phyloP scores from a whole-genome alignment of 2,888 invertebrate species.

The Ectemnius cavifrons region DNA sequence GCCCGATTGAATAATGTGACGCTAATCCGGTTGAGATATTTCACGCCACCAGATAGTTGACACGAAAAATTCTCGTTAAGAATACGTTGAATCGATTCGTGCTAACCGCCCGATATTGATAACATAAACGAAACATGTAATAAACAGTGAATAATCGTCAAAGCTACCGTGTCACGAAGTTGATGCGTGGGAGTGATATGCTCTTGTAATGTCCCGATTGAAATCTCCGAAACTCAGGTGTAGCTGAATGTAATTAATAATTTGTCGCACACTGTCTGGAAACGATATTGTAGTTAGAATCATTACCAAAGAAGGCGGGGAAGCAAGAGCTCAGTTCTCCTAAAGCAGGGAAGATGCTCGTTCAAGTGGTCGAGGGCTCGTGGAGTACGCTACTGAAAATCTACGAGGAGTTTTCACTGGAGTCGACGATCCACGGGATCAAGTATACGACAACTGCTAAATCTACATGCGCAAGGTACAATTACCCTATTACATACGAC shows the following conservation, averaged over 20 bases:
- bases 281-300: too few species aligned
- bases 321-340: too few species aligned
- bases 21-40: too few species aligned
- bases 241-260: too few species aligned
- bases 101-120: neutral
- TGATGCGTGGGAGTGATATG: too few species aligned
- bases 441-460: slow-evolving; percentile 64
- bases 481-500: neutral
- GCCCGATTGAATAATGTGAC: too few species aligned
- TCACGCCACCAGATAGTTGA: neutral
- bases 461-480: slow-evolving; percentile 57
- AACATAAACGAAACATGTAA: neutral
- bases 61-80: neutral
- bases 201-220: too few species aligned
- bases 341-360: slow-evolving; percentile 4
- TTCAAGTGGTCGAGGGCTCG: slow-evolving; percentile 6
- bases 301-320: too few species aligned
- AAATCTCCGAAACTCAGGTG: too few species aligned
- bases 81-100: neutral
- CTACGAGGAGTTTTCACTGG: slow-evolving; percentile 60
- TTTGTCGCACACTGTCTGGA: too few species aligned
- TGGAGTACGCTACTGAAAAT: slow-evolving; percentile 52
- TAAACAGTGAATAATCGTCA: neutral
- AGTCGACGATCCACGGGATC: slow-evolving; percentile 64
- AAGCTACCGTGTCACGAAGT: neutral